Conservation (phyloP, 2,113 vertebrate genomes). For the Hoplias malabaricus region DNA sequence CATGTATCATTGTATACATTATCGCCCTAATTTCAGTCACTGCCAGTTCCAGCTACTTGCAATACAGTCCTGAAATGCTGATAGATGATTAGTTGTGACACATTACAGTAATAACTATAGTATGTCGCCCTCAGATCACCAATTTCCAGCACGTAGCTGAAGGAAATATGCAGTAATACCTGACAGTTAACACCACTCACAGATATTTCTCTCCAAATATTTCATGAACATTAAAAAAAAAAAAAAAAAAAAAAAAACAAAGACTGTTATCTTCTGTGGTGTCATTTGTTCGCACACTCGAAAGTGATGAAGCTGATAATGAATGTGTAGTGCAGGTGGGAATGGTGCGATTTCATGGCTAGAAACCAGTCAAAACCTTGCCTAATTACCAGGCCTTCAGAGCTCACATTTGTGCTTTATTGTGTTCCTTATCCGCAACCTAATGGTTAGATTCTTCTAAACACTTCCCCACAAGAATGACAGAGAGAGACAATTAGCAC, state of each 20-base stretch:
- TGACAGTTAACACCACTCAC: background rate
- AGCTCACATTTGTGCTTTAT: conserved; percentile 12
- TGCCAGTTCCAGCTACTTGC: too few relatives aligned
- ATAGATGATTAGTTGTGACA: background rate
- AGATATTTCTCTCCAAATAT: background rate
- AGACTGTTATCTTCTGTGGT: conserved; percentile 7
- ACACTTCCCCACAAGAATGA: background rate
- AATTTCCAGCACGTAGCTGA: background rate
- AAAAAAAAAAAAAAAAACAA: conserved; percentile 15
- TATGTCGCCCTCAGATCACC: background rate
- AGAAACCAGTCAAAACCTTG: conserved; percentile 29
- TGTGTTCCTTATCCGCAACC: background rate
- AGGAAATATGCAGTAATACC: conserved; percentile 4
- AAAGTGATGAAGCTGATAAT: conserved; percentile 42
- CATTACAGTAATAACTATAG: background rate
- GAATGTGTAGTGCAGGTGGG: conserved; percentile 43
- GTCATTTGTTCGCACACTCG: conserved; percentile 8
- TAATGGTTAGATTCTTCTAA: background rate
- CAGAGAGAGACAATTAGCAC: conserved; percentile 28
- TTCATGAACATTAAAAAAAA: background rate
- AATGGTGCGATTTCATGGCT: conserved; percentile 22
- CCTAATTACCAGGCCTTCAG: conserved; percentile 30
- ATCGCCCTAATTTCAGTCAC: too few relatives aligned
- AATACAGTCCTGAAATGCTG: background rate
- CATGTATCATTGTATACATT: too few relatives aligned